Evolutionary conservation across 1,140 invertebrate species (phyloP).

Genomic region (Diabrotica virgifera): DNA sequence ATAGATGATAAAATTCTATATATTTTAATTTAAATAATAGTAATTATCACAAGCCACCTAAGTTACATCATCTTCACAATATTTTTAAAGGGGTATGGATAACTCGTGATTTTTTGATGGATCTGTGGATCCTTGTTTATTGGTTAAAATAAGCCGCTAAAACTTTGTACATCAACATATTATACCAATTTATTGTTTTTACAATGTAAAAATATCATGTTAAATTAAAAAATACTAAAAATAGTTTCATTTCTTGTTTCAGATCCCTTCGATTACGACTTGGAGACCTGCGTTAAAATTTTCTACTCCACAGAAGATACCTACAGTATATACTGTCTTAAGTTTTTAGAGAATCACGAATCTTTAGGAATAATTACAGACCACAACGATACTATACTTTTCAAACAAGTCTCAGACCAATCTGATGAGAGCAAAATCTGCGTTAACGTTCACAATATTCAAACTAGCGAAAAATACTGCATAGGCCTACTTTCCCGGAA

Average conservation of each 20-base stretch:
- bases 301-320: not conserved
- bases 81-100: too few relatives aligned
- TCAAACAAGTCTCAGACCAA: not conserved
- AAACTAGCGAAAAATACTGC: not conserved
- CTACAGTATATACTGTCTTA: not conserved
- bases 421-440: not conserved
- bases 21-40: too few relatives aligned
- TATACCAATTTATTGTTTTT: too few relatives aligned
- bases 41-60: too few relatives aligned
- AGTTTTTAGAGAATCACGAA: not conserved
- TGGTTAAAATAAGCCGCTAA: too few relatives aligned
- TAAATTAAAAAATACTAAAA: too few relatives aligned
- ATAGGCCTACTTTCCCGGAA: not conserved
- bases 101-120: too few relatives aligned
- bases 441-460: not conserved
- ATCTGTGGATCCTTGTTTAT: too few relatives aligned
- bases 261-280: not conserved
- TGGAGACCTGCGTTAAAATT: not conserved
- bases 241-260: not conserved
- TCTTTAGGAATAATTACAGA: not conserved
- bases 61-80: too few relatives aligned
- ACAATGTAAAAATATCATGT: too few relatives aligned
- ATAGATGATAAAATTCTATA: too few relatives aligned
- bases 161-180: too few relatives aligned
- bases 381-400: not conserved